These are phyloP conservation scores for Erpornis zantholeuca DNA, from an alignment of 2,113 vertebrate species.

Conservation along the genomic window DNA sequence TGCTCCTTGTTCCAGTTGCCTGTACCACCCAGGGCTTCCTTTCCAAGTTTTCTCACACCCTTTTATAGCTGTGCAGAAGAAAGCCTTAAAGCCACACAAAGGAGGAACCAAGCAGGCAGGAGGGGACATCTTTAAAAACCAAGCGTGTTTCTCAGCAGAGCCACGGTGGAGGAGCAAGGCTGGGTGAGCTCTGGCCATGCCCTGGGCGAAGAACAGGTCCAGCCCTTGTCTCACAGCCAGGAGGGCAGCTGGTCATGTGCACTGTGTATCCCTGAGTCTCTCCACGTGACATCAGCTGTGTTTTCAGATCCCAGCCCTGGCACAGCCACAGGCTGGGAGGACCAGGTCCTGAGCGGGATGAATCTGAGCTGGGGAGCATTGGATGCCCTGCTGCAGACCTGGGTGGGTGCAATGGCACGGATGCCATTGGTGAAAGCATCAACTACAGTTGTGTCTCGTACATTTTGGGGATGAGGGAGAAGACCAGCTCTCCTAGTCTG, in stretches of 20 bases:
- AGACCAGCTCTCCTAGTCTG: neutral
- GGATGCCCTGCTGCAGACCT: neutral
- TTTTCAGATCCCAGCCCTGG: neutral
- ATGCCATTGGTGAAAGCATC: neutral
- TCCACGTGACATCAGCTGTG: neutral
- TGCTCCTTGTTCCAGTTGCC: slow-evolving; percentile 52
- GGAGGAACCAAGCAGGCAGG: neutral
- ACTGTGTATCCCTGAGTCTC: neutral
- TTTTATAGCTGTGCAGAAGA: neutral
- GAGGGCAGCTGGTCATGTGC: neutral
- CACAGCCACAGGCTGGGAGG: neutral
- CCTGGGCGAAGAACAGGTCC: fast-evolving
- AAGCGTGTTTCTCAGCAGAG: neutral
- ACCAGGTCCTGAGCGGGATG: fast-evolving
- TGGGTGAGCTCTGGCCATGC: neutral
- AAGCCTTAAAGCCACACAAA: neutral
- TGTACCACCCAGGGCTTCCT: slow-evolving; percentile 63
- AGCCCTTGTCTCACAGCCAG: neutral
- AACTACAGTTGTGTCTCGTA: fast-evolving
- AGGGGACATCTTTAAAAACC: neutral
- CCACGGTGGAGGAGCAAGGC: fast-evolving
- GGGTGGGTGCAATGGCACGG: neutral
- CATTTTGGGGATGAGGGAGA: neutral
- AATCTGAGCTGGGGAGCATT: neutral
- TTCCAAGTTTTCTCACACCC: slow-evolving; percentile 63